Base-by-base conservation (phyloP, 2,888 invertebrate species). In the Lypha dubia region DNA sequence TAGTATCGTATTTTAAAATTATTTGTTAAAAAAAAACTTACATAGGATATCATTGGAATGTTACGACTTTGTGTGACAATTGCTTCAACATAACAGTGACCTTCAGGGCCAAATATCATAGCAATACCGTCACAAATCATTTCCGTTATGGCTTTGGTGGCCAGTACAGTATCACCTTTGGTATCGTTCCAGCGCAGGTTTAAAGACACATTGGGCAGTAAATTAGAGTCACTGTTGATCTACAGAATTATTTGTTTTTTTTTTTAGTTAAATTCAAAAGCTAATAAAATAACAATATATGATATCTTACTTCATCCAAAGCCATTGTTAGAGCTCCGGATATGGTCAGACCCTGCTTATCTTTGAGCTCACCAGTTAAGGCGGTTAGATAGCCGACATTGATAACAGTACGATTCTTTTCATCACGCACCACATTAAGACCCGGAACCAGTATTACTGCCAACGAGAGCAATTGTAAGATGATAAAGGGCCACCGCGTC, bases 11-110 rank as follows among this genome's bases (percentile, higher is more conserved):
- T 20, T 49, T 3, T 17, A 22, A 22, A 24, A 22, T 9, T 4
- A 11, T 7, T 11, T 9, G n/a, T 58, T 32, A 35, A 58, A 41
- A 87, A 35, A 58, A 41, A 87, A 95, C 98, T 96, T 93, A 98
- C 98, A 93, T 98, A 98, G 91, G 98, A 97, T 92, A 99, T 97
- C 97, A 99, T 98, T 81, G 98, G 98, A 90, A 98, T 95, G 93
- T 98, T 98, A 92, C 97, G 95, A 60, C 98, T 96, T 91, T 98
- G 97, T 28, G 98, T 96, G 73, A 99, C 95, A 88, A 97, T 97
- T 73, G 98, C 98, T 92, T 98, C 98, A n/a, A 98, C 97, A 90
- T 96, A 94, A 93, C 99, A 99, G 70, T 95, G 95, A 81, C 98
- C 97, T 93, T 99, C 99, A 2, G 98, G 98, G 4, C 99, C 99